These are phyloP conservation scores for Spongia lamella DNA, from an alignment of 37 sponge, comb jelly and placozoan genomes.

Conservation along the genomic window DNA sequence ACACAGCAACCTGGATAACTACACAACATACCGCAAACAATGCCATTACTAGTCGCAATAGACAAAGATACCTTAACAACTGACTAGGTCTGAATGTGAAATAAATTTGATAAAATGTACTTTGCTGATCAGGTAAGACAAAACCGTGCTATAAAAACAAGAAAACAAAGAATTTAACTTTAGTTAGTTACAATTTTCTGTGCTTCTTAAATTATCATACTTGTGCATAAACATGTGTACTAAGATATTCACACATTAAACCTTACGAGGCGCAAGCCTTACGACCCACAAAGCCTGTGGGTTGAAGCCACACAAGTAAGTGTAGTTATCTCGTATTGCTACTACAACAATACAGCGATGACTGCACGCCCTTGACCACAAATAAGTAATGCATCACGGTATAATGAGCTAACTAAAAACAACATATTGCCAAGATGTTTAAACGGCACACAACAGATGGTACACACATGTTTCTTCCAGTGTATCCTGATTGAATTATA, in stretches of 20 bases:
- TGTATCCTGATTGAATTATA: conserved; percentile 68
- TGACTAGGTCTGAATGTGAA: conserved; percentile 52
- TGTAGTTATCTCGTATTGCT: neutral
- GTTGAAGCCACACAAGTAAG: too few species aligned
- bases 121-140: conserved; percentile 64
- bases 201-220: too few species aligned
- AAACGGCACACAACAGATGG: neutral
- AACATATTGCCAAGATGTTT: too few species aligned
- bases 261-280: too few species aligned
- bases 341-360: neutral
- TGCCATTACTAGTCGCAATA: neutral
- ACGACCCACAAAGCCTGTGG: too few species aligned
- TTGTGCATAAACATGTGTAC: too few species aligned
- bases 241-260: too few species aligned
- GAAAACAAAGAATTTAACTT: too few species aligned
- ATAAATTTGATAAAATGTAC: conserved; percentile 59
- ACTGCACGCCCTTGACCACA: neutral
- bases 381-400: neutral
- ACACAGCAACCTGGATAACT: conserved; percentile 86
- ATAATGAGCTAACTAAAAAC: too few species aligned
- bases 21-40: neutral
- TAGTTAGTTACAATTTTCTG: too few species aligned
- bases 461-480: conserved; percentile 81
- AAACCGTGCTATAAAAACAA: conserved; percentile 75
- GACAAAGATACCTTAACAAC: conserved; percentile 53